Evolutionary conservation across 2,888 invertebrate species (phyloP), one percentile per base, ranked within the genome.

Genomic region (Trichacis sp.): DNA sequence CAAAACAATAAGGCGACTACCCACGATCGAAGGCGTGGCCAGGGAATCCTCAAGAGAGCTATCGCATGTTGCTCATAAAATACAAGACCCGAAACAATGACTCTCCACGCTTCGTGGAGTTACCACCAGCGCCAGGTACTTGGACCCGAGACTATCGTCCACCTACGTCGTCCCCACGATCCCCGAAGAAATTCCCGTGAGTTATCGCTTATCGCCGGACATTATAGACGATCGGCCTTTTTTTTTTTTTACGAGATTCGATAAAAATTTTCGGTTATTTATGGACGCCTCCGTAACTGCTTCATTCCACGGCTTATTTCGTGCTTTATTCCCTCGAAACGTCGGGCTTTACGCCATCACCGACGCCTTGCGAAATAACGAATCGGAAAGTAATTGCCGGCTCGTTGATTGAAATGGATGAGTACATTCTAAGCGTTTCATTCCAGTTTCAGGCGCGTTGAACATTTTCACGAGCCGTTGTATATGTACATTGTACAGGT

Each of bases 1-100:
- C 58, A 36, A 54, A 65, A 68, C 62, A 68, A 64, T 62, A 42
- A 55, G 19, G 29, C 30, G 47, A 42, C 67, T 50, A 49, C 55
- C 55, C 54, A 62, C 59, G 50, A 54, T 49, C 48, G 40, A 46
- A 47, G 57, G 62, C 48, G 62, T 54, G 53, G 48, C 33, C 33
- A 3, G 45, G 17, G 30, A 30, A 51, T 36, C 43, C 29, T 17
- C 29, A 30, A 17, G 49, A 49, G 33, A 56, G 15, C 12, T 40
- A 57, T 51, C 30, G 54, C 48, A 48, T 49, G 36, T 56, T 40
- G 24, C 15, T 52, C 45, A 46, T 57, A 57, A 57, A 57, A 20
- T 30, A 50, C 56, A 20, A 50, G 33, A 42, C 19, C 47, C 9
- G 30, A 48, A 55, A 55, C 48, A 48, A 48, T 48, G 33, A 48